A percentile compares a stretch with the other conserved stretches of the same genome.
Evolutionary conservation across 2,113 vertebrate genomes (phyloP).

Genomic region (Silurus asotus): DNA sequence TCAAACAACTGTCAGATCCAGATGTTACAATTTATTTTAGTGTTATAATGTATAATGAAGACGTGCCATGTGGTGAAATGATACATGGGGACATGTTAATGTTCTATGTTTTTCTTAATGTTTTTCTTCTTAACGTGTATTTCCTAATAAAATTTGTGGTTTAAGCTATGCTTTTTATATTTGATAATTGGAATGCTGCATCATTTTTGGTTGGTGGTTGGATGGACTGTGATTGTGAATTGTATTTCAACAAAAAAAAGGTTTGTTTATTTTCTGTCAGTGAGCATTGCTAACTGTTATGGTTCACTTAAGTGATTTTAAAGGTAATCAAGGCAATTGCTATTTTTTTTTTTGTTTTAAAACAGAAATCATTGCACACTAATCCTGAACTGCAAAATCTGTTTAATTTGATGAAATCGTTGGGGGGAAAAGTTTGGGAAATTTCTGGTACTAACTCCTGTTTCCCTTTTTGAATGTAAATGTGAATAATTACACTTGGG

Average conservation of each 20-base stretch:
- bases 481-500: not conserved
- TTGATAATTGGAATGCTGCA: not conserved
- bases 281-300: not conserved
- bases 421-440: not conserved
- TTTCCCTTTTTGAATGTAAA: not conserved
- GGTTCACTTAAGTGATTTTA: not conserved
- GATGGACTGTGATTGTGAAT: not conserved
- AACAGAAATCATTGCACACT: not conserved
- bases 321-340: not conserved
- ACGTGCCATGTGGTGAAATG: slow-evolving; percentile 27
- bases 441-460: not conserved
- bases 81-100: slow-evolving; percentile 15
- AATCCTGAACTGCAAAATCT: not conserved
- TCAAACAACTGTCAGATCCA: not conserved
- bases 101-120: slow-evolving; percentile 31
- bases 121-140: not conserved
- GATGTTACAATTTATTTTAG: slow-evolving; percentile 20
- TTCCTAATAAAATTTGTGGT: not conserved
- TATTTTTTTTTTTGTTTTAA: not conserved
- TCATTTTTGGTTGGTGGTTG: not conserved
- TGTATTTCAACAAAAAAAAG: not conserved
- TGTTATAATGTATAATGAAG: slow-evolving; percentile 11
- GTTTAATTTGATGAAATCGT: not conserved
- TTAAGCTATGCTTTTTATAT: slow-evolving; percentile 14
- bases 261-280: not conserved